Evolutionary conservation across 1,140 invertebrate genomes (phyloP), one percentile per base, ranked within the genome.

Genomic region (Drosophila erecta): DNA sequence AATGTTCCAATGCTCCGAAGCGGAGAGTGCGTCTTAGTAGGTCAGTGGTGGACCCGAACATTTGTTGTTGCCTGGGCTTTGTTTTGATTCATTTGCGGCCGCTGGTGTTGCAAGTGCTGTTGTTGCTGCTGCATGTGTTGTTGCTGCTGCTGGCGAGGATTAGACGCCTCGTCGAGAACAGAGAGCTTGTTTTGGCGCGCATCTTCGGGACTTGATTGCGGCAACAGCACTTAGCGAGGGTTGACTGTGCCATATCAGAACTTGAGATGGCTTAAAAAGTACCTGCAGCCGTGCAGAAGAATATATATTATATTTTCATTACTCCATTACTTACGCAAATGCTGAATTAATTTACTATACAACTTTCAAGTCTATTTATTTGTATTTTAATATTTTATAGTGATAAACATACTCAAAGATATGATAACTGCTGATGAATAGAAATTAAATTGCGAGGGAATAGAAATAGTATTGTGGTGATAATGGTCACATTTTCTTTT

Each of bases 11-110:
- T 24, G 44, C 7, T 47, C 22, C 44, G 37, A 50, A 30, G 59
- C 59, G 47, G 56, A 64, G 70, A 66, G 83, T 60, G 66, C 66
- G 66, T 64, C 78, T 90, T 91, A 91, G 89, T 91, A 90, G 89
- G 89, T 91, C 89, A 91, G 89, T 91, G 86, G 89, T 91, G 89
- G 89, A 79, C 78, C 76, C 76, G 51, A 66, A 49, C 47, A 61
- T 77, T 67, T 78, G 65, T 84, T 89, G 85, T 64, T 69, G 69
- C 67, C 74, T 46, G 51, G 66, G 47, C 70, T 78, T 78, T 78
- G 67, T 79, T 79, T 79, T 78, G 75, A 78, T 72, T 79, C 76
- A 79, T 79, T 61, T 89, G 75, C 51, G 65, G 59, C 47, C 66
- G 74, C 49, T 37, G 58, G 30, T 43, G 65, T 40, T 53, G 55